A percentile compares a stretch with the other conserved stretches of the same genome.
These are phyloP conservation scores for Chanos chanos DNA, from an alignment of 2,797 vertebrate genomes.

Conservation along the genomic window DNA sequence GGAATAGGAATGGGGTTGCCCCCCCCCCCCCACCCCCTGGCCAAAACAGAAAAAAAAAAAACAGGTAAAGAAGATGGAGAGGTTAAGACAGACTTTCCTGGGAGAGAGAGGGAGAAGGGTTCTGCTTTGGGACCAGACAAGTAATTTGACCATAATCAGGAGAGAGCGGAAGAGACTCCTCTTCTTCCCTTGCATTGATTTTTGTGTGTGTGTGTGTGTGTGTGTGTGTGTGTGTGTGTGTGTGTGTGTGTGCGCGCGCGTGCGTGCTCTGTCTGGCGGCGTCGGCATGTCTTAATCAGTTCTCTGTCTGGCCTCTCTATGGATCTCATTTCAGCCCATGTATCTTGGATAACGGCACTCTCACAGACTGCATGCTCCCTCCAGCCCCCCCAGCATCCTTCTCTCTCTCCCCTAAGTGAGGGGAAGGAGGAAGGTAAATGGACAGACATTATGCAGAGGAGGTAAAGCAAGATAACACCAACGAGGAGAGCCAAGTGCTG, in stretches of 20 bases:
- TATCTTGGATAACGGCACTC: slow-evolving; percentile 74
- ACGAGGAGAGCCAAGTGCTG: not conserved
- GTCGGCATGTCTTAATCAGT: slow-evolving; percentile 30
- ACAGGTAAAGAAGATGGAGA: not conserved
- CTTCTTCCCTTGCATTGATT: slow-evolving; percentile 74
- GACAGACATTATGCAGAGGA: slow-evolving; percentile 39
- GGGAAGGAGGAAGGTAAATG: slow-evolving; percentile 31
- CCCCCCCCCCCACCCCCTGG: no score
- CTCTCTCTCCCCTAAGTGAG: slow-evolving; percentile 35
- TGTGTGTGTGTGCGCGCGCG: slow-evolving; percentile 15
- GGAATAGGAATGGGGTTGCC: not conserved
- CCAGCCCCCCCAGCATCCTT: slow-evolving; percentile 41
- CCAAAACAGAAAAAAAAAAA: not conserved
- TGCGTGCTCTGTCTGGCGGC: slow-evolving; percentile 16
- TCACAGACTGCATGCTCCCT: slow-evolving; percentile 39
- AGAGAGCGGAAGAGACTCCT: slow-evolving; percentile 73
- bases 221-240: slow-evolving; percentile 12
- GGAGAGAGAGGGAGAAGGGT: slow-evolving; percentile 12
- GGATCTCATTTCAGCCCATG: slow-evolving; percentile 76
- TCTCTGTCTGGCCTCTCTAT: slow-evolving; percentile 69
- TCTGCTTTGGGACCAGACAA: slow-evolving; percentile 54
- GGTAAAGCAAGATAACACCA: slow-evolving; percentile 23
- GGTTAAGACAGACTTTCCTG: slow-evolving; percentile 5
- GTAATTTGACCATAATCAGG: slow-evolving; percentile 76
- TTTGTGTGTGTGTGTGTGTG: slow-evolving; percentile 48